Evolutionary conservation across 2,888 invertebrate species (phyloP).

Genomic region (Vanessa cardui): DNA sequence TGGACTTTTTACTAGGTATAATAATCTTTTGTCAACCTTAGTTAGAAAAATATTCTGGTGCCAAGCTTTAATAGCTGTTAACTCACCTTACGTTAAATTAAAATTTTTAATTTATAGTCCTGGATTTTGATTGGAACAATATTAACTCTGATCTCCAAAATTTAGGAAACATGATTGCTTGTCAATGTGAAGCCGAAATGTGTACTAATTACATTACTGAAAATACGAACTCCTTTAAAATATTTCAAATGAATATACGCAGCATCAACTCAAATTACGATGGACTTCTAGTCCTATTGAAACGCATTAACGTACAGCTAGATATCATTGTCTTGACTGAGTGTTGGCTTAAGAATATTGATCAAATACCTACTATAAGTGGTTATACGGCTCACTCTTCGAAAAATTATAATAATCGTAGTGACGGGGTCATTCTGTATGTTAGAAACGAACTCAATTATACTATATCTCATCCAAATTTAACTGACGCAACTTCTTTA

Average conservation of each 20-base stretch:
- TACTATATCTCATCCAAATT: too few species aligned
- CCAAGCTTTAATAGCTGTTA: too few species aligned
- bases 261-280: conserved; percentile 11
- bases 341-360: conserved; percentile 3
- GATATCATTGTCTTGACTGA: conserved; percentile 6
- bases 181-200: background rate
- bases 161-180: background rate
- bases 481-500: too few species aligned
- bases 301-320: background rate
- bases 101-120: too few species aligned
- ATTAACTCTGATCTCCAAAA: background rate
- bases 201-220: background rate
- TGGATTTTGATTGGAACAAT: background rate
- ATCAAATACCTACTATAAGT: background rate
- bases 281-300: background rate
- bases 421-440: too few species aligned
- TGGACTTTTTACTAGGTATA: too few species aligned
- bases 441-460: too few species aligned
- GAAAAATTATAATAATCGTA: background rate
- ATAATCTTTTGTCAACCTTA: background rate
- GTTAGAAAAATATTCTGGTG: too few species aligned
- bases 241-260: conserved; percentile 11
- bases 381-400: background rate
- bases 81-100: too few species aligned
- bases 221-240: background rate